Evolutionary conservation across 2,797 vertebrate genomes (phyloP).

Genomic region (Danio jaintianensis): DNA sequence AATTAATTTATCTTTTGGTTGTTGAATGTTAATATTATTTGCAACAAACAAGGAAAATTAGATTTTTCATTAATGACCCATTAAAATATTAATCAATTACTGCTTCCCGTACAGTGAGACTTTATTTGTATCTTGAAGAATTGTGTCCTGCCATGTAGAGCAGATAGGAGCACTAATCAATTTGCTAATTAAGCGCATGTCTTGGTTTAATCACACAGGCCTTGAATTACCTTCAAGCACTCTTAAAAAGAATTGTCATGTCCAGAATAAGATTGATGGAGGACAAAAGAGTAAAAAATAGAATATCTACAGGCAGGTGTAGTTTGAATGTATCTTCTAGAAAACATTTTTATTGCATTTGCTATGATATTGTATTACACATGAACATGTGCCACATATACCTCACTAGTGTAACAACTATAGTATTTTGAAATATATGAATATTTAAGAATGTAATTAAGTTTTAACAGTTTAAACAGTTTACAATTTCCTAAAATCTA

Average conservation of each 20-base stretch:
- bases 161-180: slow-evolving; percentile 18
- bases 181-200: slow-evolving; percentile 32
- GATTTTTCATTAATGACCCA: not conserved
- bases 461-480: no score
- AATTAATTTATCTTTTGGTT: not conserved
- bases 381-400: not conserved
- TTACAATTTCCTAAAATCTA: no score
- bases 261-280: slow-evolving; percentile 10
- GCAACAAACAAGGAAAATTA: not conserved
- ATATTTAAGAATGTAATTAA: no score
- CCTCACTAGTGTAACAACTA: no score
- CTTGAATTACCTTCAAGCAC: slow-evolving; percentile 27
- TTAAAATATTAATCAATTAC: not conserved
- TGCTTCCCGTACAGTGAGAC: not conserved
- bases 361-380: not conserved
- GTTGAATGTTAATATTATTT: not conserved
- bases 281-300: not conserved
- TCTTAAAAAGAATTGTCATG: slow-evolving; percentile 1
- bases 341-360: not conserved
- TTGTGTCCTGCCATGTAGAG: not conserved
- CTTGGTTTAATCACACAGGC: slow-evolving; percentile 26
- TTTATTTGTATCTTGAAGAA: slow-evolving; percentile 13
- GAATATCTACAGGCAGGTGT: not conserved
- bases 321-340: not conserved
- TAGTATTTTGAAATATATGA: no score